A percentile compares a stretch with the other conserved stretches of the same genome.
phyloP scores from a whole-genome alignment of 2,113 vertebrate species.

The Scortum barcoo region DNA sequence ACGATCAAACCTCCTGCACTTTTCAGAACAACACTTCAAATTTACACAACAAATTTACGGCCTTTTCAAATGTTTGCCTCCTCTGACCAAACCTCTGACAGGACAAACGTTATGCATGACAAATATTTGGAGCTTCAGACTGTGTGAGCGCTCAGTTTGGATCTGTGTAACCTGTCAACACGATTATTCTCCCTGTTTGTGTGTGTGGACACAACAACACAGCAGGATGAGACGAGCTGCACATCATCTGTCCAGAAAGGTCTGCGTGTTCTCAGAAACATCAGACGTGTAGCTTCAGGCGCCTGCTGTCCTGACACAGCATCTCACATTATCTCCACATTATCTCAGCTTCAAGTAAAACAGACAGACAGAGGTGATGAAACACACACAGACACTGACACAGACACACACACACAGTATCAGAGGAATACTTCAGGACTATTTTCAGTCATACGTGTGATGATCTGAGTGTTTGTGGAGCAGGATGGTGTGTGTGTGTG shows the following conservation, averaged over 20 bases:
- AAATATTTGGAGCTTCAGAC: neutral
- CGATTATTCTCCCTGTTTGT: conserved; percentile 42
- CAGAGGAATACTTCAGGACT: too few species aligned
- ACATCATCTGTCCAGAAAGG: neutral
- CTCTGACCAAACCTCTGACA: neutral
- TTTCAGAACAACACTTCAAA: too few species aligned
- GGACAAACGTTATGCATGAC: too few species aligned
- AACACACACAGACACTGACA: neutral
- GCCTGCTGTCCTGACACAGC: neutral
- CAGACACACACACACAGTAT: neutral
- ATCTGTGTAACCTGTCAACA: neutral
- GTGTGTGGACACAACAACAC: neutral
- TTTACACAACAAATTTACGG: neutral
- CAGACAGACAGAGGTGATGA: neutral
- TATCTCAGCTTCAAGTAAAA: neutral
- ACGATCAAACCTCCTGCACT: too few species aligned
- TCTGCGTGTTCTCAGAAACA: neutral
- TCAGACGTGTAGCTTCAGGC: neutral
- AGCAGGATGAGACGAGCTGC: neutral
- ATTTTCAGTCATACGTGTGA: too few species aligned
- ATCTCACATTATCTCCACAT: neutral
- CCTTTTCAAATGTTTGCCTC: conserved; percentile 9
- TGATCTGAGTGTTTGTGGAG: neutral
- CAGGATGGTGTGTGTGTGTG: neutral
- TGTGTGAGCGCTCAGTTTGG: neutral